These are phyloP conservation scores for Cossypha polioptera DNA, from an alignment of 2,797 vertebrate species.

Conservation along the genomic window DNA sequence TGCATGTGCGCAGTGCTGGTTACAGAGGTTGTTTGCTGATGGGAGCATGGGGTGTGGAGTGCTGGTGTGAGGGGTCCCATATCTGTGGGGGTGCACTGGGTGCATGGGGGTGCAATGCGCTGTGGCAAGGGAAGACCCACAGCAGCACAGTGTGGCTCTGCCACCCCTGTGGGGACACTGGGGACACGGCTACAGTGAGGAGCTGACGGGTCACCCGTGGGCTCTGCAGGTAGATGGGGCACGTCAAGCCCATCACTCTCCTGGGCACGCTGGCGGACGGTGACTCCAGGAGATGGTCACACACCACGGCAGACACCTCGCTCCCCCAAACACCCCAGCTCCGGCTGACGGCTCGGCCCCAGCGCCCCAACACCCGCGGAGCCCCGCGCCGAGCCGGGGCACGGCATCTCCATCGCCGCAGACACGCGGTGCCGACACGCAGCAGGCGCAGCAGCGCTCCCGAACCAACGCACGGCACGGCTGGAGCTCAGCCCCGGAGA, in stretches of 20 bases:
- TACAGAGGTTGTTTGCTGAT: neutral
- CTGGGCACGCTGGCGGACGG: rapidly evolving
- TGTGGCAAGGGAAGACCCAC: neutral
- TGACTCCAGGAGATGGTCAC: neutral
- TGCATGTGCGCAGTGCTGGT: rapidly evolving
- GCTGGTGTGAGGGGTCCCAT: neutral
- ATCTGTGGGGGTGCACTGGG: neutral
- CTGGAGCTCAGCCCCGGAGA: neutral
- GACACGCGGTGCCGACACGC: neutral
- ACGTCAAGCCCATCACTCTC: rapidly evolving
- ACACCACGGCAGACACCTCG: rapidly evolving
- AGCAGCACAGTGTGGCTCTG: neutral
- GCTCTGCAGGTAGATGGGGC: rapidly evolving
- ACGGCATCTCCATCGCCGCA: neutral
- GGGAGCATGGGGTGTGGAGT: rapidly evolving
- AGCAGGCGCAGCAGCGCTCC: neutral
- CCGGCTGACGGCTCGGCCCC: neutral
- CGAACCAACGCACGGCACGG: neutral
- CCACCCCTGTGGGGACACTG: neutral
- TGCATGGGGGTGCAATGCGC: rapidly evolving
- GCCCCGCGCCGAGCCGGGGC: rapidly evolving
- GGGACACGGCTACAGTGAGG: neutral
- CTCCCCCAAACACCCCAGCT: neutral
- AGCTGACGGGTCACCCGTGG: neutral
- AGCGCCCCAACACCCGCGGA: neutral